These are phyloP conservation scores for Heliocidaris tuberculata DNA, from an alignment of 35 echinoderm and acorn worm genomes.

Conservation along the genomic window DNA sequence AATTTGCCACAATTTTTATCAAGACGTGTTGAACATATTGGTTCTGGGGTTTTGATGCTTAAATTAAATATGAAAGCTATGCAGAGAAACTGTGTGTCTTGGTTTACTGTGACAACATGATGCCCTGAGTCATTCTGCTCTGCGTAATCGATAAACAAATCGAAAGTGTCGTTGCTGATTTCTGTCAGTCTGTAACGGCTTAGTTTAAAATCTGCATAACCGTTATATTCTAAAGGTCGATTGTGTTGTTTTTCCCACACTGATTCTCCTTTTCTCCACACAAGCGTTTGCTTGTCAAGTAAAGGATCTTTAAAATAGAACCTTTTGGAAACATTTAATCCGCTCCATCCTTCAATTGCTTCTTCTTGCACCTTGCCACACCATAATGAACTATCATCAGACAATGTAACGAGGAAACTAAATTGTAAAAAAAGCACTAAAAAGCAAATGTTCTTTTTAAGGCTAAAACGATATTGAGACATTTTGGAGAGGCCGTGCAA, in stretches of 20 bases:
- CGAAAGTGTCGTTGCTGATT: not conserved
- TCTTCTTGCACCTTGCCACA: too few species aligned
- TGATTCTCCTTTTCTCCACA: not conserved
- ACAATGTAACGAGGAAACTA: too few species aligned
- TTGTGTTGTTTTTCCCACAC: not conserved
- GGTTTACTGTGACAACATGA: not conserved
- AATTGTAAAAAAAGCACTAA: too few species aligned
- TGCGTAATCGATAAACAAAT: not conserved
- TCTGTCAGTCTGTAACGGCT: not conserved
- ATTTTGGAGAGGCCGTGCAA: too few species aligned
- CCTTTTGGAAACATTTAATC: too few species aligned
- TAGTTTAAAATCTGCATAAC: not conserved
- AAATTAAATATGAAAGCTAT: not conserved
- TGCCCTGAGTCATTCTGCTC: not conserved
- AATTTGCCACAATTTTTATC: not conserved
- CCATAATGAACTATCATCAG: too few species aligned
- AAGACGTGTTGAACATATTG: not conserved
- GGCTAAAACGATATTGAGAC: too few species aligned
- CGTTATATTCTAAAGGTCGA: not conserved
- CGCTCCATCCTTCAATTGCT: too few species aligned
- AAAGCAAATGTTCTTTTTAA: too few species aligned
- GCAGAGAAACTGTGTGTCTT: not conserved
- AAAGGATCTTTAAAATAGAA: not conserved
- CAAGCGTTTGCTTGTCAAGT: not conserved
- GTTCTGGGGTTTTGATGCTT: not conserved